Evolutionary conservation across 2,797 vertebrate species (phyloP).

Genomic region (Coracias cyanogaster): DNA sequence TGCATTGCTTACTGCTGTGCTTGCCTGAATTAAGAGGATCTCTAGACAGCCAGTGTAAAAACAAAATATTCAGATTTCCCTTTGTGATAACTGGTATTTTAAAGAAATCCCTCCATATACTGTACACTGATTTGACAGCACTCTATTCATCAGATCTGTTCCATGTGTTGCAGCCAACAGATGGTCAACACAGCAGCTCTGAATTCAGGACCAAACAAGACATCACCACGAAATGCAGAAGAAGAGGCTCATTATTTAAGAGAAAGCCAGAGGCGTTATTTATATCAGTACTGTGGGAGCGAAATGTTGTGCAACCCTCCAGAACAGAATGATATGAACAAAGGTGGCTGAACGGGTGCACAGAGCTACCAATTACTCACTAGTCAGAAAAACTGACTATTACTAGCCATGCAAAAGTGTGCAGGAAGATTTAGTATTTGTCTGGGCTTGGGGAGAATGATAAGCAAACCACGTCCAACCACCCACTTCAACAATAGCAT

Average conservation of each 20-base stretch:
- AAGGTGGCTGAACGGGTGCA: not conserved
- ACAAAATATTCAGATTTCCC: not conserved
- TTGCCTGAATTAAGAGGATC: not conserved
- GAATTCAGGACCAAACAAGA: not conserved
- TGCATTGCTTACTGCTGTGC: not conserved
- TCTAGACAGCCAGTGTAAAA: not conserved
- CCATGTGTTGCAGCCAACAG: not conserved
- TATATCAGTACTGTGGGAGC: not conserved
- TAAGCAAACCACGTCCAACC: rapidly evolving
- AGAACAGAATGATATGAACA: rapidly evolving
- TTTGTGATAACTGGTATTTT: not conserved
- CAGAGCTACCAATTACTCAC: not conserved
- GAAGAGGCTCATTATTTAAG: not conserved
- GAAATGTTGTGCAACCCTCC: not conserved
- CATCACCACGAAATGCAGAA: not conserved
- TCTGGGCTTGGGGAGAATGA: not conserved
- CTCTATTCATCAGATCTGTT: not conserved
- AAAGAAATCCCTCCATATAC: not conserved
- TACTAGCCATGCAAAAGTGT: not conserved
- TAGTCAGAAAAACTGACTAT: not conserved
- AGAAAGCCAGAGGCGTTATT: not conserved
- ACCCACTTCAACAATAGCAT: not conserved
- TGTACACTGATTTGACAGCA: not conserved
- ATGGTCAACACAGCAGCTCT: not conserved
- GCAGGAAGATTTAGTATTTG: not conserved